Evolutionary conservation across 2,113 vertebrate genomes (phyloP), one percentile per base, ranked within the genome.

Genomic region (Kryptolebias marmoratus): DNA sequence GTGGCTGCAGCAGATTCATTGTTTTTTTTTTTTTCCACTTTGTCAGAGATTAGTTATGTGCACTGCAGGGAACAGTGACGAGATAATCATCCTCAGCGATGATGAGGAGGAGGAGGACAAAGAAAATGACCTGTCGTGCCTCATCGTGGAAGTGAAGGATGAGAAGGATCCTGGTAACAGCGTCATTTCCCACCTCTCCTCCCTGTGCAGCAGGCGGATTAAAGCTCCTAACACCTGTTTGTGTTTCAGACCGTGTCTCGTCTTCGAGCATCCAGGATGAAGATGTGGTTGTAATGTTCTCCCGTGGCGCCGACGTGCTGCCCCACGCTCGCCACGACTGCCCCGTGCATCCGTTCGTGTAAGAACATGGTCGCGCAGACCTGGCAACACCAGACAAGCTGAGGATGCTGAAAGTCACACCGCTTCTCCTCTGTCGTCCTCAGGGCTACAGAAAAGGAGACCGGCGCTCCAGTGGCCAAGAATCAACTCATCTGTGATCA

Each of bases 271-370:
- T 73, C 14, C 28, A 88, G 73, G 92, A 93, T 28, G 94, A 94
- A 60, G 94, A 94, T 59, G 61, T 94, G 80, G 84, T 91, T 0
- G 86, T 94, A 1, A 94, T 91, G 4, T 94, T 88, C 73, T 87
- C 86, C 8, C 88, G 88, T 8, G 77, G 73, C 0, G 90, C 91
- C 3, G 85, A 90, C 55, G 82, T 94, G 32, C 75, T 94, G 53
- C 93, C 94, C 71, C 94, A 94, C 5, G 94, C 94, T 0, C 87
- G 94, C 60, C 93, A 90, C 1, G 93, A 94, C 85, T 94, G 94
- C 59, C 81, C 86, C 53, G 42, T 88, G 27, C 75, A 91, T 27
- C 55, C 88, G 1, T 94, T 94, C 68, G 85, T 70, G 93, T 94
- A 61, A 87, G 87, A 16, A 10, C 14, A 56, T 52, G n/a, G 4